Conservation (phyloP, 2,113 vertebrate genomes). For the Theropithecus gelada region DNA sequence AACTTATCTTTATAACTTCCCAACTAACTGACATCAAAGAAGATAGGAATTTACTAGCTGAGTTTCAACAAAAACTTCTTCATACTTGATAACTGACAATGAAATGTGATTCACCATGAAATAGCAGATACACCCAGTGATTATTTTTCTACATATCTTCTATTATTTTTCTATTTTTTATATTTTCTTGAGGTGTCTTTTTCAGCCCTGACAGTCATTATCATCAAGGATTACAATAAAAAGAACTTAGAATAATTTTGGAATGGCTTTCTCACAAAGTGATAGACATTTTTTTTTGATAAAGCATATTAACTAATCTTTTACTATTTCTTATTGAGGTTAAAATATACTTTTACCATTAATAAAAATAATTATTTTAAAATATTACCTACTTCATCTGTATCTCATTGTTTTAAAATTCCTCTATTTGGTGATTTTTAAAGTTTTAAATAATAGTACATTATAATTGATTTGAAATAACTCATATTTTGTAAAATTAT, state of each 20-base stretch:
- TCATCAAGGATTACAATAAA: neutral
- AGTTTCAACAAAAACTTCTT: neutral
- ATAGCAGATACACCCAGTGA: neutral
- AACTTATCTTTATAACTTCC: neutral
- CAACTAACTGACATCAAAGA: neutral
- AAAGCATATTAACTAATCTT: neutral
- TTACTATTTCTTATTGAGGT: neutral
- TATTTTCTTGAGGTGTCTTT: neutral
- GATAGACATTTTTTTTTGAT: neutral
- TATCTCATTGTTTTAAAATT: slow-evolving; percentile 8
- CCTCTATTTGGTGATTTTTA: neutral
- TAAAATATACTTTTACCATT: neutral
- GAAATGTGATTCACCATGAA: neutral
- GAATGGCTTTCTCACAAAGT: neutral
- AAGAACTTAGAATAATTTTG: neutral
- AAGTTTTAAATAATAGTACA: neutral
- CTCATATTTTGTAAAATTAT: neutral
- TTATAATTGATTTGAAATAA: neutral
- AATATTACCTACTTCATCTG: neutral
- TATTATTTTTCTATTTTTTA: neutral
- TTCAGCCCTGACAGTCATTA: neutral
- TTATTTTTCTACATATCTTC: neutral
- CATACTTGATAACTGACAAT: neutral
- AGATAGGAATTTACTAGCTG: neutral
- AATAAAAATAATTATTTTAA: neutral